These are phyloP conservation scores for Aspidiotus rigidus DNA, from an alignment of 2,888 invertebrate species.

Conservation along the genomic window DNA sequence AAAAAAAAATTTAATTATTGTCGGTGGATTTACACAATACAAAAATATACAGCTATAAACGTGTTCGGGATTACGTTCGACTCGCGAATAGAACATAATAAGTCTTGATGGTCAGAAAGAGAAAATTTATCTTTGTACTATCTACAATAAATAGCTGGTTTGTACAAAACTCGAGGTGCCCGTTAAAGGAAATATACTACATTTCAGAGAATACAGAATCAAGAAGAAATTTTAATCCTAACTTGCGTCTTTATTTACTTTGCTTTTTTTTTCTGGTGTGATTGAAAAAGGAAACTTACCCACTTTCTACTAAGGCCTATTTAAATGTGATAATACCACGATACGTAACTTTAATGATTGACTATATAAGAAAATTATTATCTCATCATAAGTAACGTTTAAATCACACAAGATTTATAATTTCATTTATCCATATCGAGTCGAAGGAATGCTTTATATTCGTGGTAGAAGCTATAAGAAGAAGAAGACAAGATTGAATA, in stretches of 20 bases:
- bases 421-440: background rate
- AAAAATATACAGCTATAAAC: background rate
- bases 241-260: background rate
- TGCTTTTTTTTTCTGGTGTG: background rate
- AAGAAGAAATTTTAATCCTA: background rate
- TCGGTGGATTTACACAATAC: no score
- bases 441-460: background rate
- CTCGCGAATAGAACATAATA: background rate
- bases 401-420: background rate
- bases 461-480: background rate
- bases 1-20: no score
- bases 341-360: background rate
- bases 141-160: background rate
- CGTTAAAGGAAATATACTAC: conserved; percentile 2
- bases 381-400: background rate
- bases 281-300: conserved; percentile 4
- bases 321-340: background rate
- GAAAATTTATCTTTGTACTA: background rate
- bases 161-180: background rate
- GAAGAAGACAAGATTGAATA: background rate
- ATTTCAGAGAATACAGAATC: background rate
- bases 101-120: background rate
- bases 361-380: background rate
- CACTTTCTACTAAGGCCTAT: background rate
- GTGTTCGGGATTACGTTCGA: background rate